Percentiles rank a stretch among this genome's conserved stretches.
These are phyloP conservation scores for Rattus rattus DNA, from an alignment of 2,113 vertebrate species.

Conservation along the genomic window DNA sequence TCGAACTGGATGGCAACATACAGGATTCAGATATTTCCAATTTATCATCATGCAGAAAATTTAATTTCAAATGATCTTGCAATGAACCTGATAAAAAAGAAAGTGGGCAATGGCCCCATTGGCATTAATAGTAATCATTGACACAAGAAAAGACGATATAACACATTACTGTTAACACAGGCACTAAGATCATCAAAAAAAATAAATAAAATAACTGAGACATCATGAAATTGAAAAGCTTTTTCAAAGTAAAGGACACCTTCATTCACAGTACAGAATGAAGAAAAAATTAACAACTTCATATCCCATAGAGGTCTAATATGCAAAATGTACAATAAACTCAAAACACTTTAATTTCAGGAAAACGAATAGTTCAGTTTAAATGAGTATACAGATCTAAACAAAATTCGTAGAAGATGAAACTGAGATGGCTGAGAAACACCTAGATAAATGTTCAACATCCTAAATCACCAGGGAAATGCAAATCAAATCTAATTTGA, in stretches of 20 bases:
- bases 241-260: neutral
- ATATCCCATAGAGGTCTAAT: neutral
- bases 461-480: neutral
- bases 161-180: neutral
- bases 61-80: neutral
- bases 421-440: neutral
- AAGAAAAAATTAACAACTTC: neutral
- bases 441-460: neutral
- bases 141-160: neutral
- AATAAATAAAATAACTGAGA: neutral
- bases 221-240: neutral
- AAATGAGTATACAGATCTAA: neutral
- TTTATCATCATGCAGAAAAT: neutral
- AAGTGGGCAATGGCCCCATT: neutral
- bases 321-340: neutral
- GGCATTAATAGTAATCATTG: neutral
- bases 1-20: neutral
- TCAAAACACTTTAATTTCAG: neutral
- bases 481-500: neutral
- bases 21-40: neutral
- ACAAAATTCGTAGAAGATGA: neutral
- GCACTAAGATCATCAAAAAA: neutral
- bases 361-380: neutral
- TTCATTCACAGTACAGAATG: neutral
- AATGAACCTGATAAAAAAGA: neutral